Evolutionary conservation across 2,888 invertebrate species (phyloP), one percentile per base, ranked within the genome.

Genomic region (Rutpela maculata): DNA sequence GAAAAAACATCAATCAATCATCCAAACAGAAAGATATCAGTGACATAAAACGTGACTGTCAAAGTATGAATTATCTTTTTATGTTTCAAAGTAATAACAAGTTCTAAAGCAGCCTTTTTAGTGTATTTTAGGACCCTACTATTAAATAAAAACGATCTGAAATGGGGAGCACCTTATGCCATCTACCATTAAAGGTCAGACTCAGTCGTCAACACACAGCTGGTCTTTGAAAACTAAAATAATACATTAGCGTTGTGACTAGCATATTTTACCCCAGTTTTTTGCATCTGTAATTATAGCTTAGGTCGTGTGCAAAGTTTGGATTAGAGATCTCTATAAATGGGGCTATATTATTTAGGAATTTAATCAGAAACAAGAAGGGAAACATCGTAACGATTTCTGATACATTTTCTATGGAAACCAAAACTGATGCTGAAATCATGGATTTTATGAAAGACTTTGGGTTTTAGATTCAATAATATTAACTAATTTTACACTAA

Each of bases 161-260:
- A 63, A n/a, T 35, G 67, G 59, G 31, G 57, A 62, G 70, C 63
- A 22, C 73, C 73, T 60, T 63, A 74, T 43, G 69, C 56, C 11
- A 57, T 35, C 43, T 50, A 19, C 68, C 70, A 74, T 80, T 86
- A 86, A 83, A 85, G 87, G 78, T 81, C 82, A 83, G 74, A 82
- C 83, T 85, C 80, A 84, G 80, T 76, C 76, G 77, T 75, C 73
- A 79, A 69, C 73, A 83, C 83, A 84, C 88, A 88, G 87, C 88
- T 88, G 88, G 86, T 84, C 83, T 84, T 83, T 78, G 77, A 87
- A 85, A 87, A 85, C 85, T 86, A 86, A 88, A 88, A 88, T 88
- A 87, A 88, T 87, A 88, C 88, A 89, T 89, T 88, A 88, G 85
- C 84, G 84, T 83, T 88, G 87, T 89, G 89, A 89, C 88, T 89